These are phyloP conservation scores for Phylloscopus trochiloides DNA, from an alignment of 2,113 vertebrate species.

Conservation along the genomic window DNA sequence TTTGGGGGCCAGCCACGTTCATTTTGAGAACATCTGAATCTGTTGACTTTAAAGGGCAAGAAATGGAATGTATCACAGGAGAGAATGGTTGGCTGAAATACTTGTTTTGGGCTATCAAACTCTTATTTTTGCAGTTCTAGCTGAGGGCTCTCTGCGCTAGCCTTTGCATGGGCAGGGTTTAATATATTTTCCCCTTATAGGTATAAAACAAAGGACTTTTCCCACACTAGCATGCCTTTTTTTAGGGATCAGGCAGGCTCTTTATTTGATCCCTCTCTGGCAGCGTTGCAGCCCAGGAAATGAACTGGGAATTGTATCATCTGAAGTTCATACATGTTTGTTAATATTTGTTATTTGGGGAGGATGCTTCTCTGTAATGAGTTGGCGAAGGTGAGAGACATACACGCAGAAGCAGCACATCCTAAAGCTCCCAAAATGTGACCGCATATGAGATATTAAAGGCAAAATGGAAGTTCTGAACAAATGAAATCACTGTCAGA, in stretches of 20 bases:
- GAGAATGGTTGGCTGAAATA: background rate
- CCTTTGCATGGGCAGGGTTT: background rate
- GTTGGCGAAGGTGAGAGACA: conserved; percentile 51
- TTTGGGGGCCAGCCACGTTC: background rate
- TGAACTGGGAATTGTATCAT: conserved; percentile 51
- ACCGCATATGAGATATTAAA: conserved; percentile 58
- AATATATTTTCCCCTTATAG: background rate
- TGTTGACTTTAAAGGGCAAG: conserved; percentile 14
- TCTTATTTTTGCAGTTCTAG: conserved; percentile 1
- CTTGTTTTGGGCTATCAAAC: conserved; percentile 6
- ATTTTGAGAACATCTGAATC: background rate
- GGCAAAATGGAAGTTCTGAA: conserved; percentile 61
- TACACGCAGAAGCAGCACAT: conserved; percentile 9
- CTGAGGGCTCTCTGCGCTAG: background rate
- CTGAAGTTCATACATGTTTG: conserved; percentile 64
- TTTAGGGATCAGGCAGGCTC: conserved; percentile 30
- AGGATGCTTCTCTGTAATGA: conserved; percentile 60
- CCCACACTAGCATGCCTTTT: background rate
- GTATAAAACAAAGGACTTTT: conserved; percentile 44
- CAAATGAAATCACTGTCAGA: conserved; percentile 71
- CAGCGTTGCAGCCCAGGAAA: conserved; percentile 42
- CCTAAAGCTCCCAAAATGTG: conserved; percentile 67
- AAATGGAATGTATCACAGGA: background rate
- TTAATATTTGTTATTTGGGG: conserved; percentile 65
- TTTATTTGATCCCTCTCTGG: conserved; percentile 38